Evolutionary conservation across 2,113 vertebrate species (phyloP), one percentile per base, ranked within the genome.

Genomic region (Phodopus roborovskii): DNA sequence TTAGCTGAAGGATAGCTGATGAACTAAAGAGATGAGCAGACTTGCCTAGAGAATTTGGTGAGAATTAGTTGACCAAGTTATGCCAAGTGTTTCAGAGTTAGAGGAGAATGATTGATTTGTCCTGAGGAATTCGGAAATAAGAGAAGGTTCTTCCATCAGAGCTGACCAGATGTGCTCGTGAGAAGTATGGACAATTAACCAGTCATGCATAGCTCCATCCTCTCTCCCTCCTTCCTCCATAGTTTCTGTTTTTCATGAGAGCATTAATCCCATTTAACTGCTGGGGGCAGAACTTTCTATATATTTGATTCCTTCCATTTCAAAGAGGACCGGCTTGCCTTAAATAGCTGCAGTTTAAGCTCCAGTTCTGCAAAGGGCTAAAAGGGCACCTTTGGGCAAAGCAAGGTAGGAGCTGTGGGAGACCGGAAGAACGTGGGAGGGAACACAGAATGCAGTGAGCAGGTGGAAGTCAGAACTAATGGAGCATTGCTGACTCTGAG

Each of bases 121-220:
- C 81, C 26, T 45, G 17, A 92, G 45, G 58, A 96, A 70, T 77
- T 87, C 79, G n/a, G 24, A 86, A 79, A 90, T n/a, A 28, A 86
- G 50, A 83, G 16, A 15, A 45, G 17, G 56, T 96, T 95, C 91
- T 96, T 92, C 71, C 84, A 42, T 94, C n/a, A 88, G 53, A 96
- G 48, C 33, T 82, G 75, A 48, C 4, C 20, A 39, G 28, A 88
- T 88, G 53, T 85, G 36, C 7, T 77, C 87, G 26, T 95, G 33
- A 85, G 75, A 93, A 92, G 58, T 88, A 42, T 84, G 50, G 45
- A 9, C 68, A 33, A 79, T 84, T 56, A 62, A 78, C 68, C 60
- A 88, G 13, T 78, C 20, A 17, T n/a, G n/a, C n/a, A n/a, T 26
- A 53, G 20, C 20, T 22, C 17, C 11, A 28, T 89, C 79, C 53